Evolutionary conservation across 2,113 vertebrate genomes (phyloP), one percentile per base, ranked within the genome.

Genomic region (Lampris megalopsis): DNA sequence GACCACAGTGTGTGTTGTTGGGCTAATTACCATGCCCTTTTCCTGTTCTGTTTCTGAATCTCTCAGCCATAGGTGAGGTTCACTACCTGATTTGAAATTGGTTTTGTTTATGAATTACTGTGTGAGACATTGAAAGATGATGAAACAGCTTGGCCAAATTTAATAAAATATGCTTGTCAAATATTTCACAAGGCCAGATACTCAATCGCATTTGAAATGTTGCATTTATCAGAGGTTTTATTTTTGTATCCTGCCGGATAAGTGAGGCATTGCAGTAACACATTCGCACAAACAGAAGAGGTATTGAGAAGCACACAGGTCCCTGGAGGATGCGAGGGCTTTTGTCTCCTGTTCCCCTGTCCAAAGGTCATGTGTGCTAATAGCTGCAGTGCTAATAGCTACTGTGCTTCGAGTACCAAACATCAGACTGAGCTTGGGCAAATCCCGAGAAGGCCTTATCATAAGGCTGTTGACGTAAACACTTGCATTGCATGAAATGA

Each of bases 351-450:
- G 41, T 61, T 70, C 58, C 41, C 52, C 40, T 48, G 24, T 71
- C n/a, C 63, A 69, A 73, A 82, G 87, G 81, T 83, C 37, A 69
- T 68, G 45, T 11, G 74, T 73, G 76, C 5, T 69, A 24, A 64
- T 73, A 80, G 63, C 63, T 71, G 68, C 41, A 73, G 72, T 5
- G 42, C 63, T 52, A 56, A 68, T 63, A 2, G 53, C 72, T 59
- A 69, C 74, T 62, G 77, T 71, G 63, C 9, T 63, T 77, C 66
- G 68, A 88, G 80, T 80, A 75, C 59, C n/a, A 78, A 86, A 80
- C 38, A 77, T 13, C 49, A 59, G 82, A 57, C 64, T 79, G 65
- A 76, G 5, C 3, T 61, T 74, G 56, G 53, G 43, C 0, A 53
- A 59, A 10, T 63, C 43, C 38, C 5, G 59, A 71, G 35, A 4